Conservation (phyloP, 2,888 invertebrate species). For the Cephus pulcher region DNA sequence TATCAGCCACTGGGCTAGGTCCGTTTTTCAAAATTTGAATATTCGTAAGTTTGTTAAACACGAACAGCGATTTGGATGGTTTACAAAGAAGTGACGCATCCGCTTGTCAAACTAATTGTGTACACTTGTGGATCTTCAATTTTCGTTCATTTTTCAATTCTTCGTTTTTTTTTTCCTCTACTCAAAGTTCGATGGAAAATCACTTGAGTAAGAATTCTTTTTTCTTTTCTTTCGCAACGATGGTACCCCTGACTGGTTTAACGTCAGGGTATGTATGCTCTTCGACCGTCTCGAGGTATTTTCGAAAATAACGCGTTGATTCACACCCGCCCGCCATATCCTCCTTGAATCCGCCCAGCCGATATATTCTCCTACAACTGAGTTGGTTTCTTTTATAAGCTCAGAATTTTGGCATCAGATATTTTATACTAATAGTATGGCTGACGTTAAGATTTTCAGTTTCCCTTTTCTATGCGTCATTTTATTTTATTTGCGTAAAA, state of each 20-base stretch:
- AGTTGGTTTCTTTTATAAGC: constrained; percentile 19
- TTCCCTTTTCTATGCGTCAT: not conserved
- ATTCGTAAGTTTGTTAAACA: not conserved
- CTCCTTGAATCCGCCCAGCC: not conserved
- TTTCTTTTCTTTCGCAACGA: not conserved
- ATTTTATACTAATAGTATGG: not conserved
- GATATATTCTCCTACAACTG: constrained; percentile 13
- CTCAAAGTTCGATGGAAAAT: not conserved
- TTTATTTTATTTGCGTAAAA: not conserved
- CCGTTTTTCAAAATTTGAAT: not conserved
- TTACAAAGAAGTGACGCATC: not conserved
- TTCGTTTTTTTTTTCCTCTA: not conserved
- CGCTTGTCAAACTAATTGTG: not conserved
- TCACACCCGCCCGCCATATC: constrained; percentile 12
- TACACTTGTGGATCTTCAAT: not conserved
- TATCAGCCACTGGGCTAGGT: not conserved
- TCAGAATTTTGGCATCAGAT: constrained; percentile 16
- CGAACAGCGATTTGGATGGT: not conserved
- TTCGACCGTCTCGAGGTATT: not conserved
- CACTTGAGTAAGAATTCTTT: not conserved
- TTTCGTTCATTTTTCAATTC: not conserved
- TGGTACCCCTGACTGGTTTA: not conserved
- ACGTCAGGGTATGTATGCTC: not conserved
- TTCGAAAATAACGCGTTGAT: constrained; percentile 22
- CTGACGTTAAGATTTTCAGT: not conserved